Evolutionary conservation across 2,797 vertebrate species (phyloP), one percentile per base, ranked within the genome.

Genomic region (Enteromius viviparus): DNA sequence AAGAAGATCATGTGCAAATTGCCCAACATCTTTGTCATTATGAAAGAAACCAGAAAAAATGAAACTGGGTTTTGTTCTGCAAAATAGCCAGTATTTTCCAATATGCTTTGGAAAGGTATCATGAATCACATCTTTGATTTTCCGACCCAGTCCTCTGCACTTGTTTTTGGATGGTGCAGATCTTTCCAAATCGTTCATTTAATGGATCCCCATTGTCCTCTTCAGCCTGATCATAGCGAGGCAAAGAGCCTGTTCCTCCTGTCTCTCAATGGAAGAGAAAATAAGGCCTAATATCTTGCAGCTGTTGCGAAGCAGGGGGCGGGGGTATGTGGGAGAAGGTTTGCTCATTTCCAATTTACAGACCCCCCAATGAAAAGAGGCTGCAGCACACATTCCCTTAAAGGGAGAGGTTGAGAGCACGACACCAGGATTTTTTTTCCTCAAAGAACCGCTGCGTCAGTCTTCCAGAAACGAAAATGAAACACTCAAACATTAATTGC

Each of bases 271-370:
- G 75, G 83, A 74, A 85, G 69, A 85, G 78, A 79, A 82, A 87
- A 85, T 37, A 64, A 78, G 72, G 76, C 83, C 83, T 88, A 90
- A 89, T 86, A 85, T 69, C 45, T 84, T 74, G 85, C 89, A 89
- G 89, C 84, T 90, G 84, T 81, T 81, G 71, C 62, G 10, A 75
- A 47, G 77, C 69, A 85, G 62, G 51, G 78, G 71, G 32, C 21
- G 37, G 69, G 66, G 64, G 62, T 51, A 45, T 76, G 74, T 62
- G 51, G 53, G 58, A 75, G 76, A 84, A 83, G 70, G 66, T 45
- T 34, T 62, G 29, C 75, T 83, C 82, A 60, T 65, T 80, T 85
- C 76, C 76, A 47, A 85, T 66, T 78, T 78, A 66, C 71, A 81
- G 81, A 86, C 65, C 81, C 80, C 82, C 81, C 65, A 75, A 29